Conservation (phyloP, 2,113 vertebrate species). For the Pseudorhombus dupliciocellatus region DNA sequence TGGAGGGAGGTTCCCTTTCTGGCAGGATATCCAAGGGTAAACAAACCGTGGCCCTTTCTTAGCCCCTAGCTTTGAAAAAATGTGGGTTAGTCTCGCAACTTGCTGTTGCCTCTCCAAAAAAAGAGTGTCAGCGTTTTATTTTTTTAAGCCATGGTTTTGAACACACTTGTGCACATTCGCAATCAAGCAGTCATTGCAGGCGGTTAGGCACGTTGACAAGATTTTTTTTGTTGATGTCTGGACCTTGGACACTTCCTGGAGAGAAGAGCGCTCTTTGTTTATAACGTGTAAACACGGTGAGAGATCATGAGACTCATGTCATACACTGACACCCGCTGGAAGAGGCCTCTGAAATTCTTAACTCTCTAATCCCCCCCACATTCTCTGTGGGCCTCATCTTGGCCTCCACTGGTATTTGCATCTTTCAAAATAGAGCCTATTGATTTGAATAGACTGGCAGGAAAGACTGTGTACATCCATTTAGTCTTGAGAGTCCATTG, state of each 20-base stretch:
- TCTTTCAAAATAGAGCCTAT: conserved; percentile 62
- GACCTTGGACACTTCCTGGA: conserved; percentile 5
- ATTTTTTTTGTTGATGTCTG: conserved; percentile 9
- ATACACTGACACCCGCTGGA: conserved; percentile 12
- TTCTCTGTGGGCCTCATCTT: conserved; percentile 50
- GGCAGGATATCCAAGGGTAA: conserved; percentile 78
- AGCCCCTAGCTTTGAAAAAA: conserved; percentile 42
- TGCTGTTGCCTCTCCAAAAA: conserved; percentile 10
- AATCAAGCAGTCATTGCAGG: conserved; percentile 13
- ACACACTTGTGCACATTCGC: neutral
- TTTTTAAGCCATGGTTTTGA: neutral
- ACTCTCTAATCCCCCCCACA: conserved; percentile 30
- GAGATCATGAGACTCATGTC: conserved; percentile 34
- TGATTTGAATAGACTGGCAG: conserved; percentile 45
- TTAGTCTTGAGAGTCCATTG: neutral
- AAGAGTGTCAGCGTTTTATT: conserved; percentile 38
- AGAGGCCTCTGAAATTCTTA: conserved; percentile 42
- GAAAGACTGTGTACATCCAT: neutral
- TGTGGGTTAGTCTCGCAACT: conserved; percentile 36
- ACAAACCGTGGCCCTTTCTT: conserved; percentile 60
- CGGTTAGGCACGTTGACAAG: conserved; percentile 10
- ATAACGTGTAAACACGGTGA: neutral
- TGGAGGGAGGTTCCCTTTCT: conserved; percentile 68
- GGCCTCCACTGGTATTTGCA: conserved; percentile 63
- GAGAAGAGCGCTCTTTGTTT: conserved; percentile 8